Base-by-base conservation (phyloP, 2,113 vertebrate species). In the Psittacus erithacus region DNA sequence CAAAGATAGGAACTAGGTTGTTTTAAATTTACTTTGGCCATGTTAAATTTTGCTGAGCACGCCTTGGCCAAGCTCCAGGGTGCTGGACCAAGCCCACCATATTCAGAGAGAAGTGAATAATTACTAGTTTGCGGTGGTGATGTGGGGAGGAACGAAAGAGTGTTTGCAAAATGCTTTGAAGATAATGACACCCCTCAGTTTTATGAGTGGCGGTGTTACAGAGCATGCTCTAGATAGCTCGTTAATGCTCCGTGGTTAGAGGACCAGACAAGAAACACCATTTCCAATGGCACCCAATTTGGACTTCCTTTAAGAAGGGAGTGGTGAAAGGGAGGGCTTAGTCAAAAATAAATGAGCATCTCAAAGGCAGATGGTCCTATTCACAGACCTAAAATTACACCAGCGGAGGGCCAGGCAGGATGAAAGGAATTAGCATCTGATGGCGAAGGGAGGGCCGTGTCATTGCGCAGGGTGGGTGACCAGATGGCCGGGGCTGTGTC, bases 401-500 rank as follows among this genome's bases (percentile, higher is more conserved):
- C 83, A 73, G 83, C 1, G 8, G 68, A 88, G 83, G 92, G 79
- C 62, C 78, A 33, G 79, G 93, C 59, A 14, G 95, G 96, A 92
- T 94, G 93, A 95, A 94, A 96, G 95, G 96, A 95, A 92, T 96
- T 76, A 89, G 96, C 91, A 77, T 88, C 92, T 87, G 93, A 90
- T 96, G 80, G 79, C 3, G 1, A 55, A 18, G 83, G 74, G 90
- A 79, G 83, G 73, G 86, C 74, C 31, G 49, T 28, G 88, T 90
- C 86, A n/a, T 86, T 2, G 20, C 1, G 3, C 18, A 6, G 90
- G 53, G 73, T 82, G 95, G 93, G 52, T 82, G 96, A 86, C 88
- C 96, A 96, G 95, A 93, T 92, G 93, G 96, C 91, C 88, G 0
- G 0, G 65, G 74, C 65, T 20, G 86, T 17, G 55, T 83, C 14